Conservation (phyloP, 2,888 invertebrate species). For the Antitype chi region DNA sequence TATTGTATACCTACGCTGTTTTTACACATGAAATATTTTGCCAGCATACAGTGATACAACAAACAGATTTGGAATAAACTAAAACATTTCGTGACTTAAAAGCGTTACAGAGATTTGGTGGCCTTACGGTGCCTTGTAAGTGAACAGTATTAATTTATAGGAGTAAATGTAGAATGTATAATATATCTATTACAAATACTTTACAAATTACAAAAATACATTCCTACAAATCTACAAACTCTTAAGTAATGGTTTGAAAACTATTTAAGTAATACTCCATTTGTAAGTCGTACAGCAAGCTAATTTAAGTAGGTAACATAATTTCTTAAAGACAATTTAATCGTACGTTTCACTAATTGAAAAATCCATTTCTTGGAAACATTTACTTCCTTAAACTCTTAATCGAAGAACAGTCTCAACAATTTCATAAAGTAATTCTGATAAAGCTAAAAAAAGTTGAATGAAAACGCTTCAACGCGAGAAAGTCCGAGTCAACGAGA, state of each 20-base stretch:
- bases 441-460: conserved; percentile 45
- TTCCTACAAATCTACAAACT: no score
- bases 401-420: conserved; percentile 20
- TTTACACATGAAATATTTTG: background rate
- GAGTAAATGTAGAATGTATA: no score
- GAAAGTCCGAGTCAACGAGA: conserved; percentile 47
- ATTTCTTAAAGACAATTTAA: background rate
- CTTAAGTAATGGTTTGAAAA: no score
- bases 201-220: no score
- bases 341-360: conserved; percentile 1
- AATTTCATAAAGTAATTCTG: conserved; percentile 57
- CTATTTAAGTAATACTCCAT: background rate
- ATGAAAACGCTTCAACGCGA: conserved; percentile 44
- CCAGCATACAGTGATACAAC: no score
- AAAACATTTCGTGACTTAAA: background rate
- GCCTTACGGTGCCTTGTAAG: background rate
- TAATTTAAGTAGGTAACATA: background rate
- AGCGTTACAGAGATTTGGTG: background rate
- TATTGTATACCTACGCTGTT: background rate
- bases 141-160: no score
- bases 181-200: no score
- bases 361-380: background rate
- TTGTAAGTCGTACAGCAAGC: background rate
- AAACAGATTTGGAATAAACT: background rate
- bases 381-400: conserved; percentile 20